Conservation (phyloP, 2,113 vertebrate genomes). For the Xyrauchen texanus region DNA sequence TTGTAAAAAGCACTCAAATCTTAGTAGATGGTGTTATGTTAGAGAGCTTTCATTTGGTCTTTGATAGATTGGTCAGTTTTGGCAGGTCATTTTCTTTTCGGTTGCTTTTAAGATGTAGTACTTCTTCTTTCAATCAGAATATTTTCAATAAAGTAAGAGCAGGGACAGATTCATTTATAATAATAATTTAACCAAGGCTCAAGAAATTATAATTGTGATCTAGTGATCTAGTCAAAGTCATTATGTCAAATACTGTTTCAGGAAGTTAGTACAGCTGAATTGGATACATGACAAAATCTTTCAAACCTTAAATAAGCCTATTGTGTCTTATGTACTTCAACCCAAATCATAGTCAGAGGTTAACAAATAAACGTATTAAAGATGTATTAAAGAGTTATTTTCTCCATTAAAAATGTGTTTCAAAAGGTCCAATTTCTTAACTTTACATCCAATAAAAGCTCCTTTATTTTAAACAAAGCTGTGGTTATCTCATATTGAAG, state of each 20-base stretch:
- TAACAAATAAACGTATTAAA: no score
- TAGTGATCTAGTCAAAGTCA: conserved; percentile 8
- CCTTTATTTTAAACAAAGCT: neutral
- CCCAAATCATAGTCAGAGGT: no score
- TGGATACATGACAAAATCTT: neutral
- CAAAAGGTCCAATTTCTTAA: neutral
- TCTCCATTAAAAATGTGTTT: neutral
- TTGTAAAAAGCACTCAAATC: no score
- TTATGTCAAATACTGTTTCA: neutral
- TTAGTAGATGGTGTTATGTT: no score
- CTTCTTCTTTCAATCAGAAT: neutral
- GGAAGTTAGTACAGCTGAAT: neutral
- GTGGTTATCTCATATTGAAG: neutral
- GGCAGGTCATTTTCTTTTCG: no score
- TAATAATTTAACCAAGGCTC: conserved; percentile 11
- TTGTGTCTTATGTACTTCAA: no score
- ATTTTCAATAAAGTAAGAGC: conserved; percentile 17
- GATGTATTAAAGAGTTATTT: neutral
- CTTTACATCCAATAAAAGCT: neutral
- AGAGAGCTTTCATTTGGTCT: no score
- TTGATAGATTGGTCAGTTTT: no score
- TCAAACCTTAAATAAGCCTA: neutral
- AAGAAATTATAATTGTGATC: conserved; percentile 15
- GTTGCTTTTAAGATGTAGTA: neutral
- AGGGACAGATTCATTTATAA: neutral